Evolutionary conservation across 1,140 invertebrate genomes (phyloP).

Genomic region (Goniozus legneri): DNA sequence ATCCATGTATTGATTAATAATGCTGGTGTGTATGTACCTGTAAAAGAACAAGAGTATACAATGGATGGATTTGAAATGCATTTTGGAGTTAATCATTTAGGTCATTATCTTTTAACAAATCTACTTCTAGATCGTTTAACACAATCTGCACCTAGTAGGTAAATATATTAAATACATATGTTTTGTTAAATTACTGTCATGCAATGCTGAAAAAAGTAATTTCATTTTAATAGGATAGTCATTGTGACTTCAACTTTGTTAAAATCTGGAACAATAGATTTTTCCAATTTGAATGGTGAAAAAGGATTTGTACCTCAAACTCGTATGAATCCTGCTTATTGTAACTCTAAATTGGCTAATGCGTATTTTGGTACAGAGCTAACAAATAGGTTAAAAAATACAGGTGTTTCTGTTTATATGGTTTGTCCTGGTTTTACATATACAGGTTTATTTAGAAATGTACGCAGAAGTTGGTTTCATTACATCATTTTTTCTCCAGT

Average conservation of each 20-base stretch:
- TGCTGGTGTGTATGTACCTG: slow-evolving; percentile 64
- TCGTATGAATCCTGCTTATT: slow-evolving; percentile 68
- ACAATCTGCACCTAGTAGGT: slow-evolving; percentile 61
- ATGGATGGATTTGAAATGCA: slow-evolving; percentile 82
- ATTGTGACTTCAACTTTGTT: slow-evolving; percentile 58
- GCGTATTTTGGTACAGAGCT: slow-evolving; percentile 66
- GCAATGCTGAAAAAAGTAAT: not conserved
- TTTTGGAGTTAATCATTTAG: slow-evolving; percentile 76
- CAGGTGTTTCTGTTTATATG: slow-evolving; percentile 67
- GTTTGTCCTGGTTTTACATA: slow-evolving; percentile 84
- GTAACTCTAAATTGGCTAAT: slow-evolving; percentile 78
- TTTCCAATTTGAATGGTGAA: slow-evolving; percentile 67
- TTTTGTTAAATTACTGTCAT: slow-evolving; percentile 1
- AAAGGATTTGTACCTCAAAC: slow-evolving; percentile 51
- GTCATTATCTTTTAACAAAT: slow-evolving; percentile 82
- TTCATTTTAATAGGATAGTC: slow-evolving; percentile 45
- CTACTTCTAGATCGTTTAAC: slow-evolving; percentile 69
- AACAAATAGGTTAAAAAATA: slow-evolving; percentile 56
- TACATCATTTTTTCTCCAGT: slow-evolving; percentile 68
- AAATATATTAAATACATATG: slow-evolving; percentile 31
- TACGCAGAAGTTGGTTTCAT: slow-evolving; percentile 66
- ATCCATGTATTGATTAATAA: slow-evolving; percentile 77
- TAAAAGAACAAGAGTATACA: slow-evolving; percentile 57
- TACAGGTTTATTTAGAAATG: slow-evolving; percentile 71
- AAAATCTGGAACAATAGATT: slow-evolving; percentile 67